Conservation (phyloP, 2,113 vertebrate species). For the Ellobius talpinus region DNA sequence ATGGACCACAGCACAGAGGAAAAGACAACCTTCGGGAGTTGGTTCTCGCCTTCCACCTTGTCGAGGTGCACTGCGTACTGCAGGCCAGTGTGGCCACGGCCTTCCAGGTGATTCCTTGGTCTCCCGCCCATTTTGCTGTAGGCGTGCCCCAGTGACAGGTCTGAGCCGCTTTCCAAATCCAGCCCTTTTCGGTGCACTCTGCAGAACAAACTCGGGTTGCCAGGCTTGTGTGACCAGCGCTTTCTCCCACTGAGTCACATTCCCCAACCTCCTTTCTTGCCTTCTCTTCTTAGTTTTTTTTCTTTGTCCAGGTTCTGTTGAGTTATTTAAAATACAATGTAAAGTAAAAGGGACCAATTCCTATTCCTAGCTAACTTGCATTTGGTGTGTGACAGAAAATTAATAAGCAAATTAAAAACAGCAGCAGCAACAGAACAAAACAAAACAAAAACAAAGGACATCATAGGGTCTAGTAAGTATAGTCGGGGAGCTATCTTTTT, state of each 20-base stretch:
- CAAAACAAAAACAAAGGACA: background rate
- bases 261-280: background rate
- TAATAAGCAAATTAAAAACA: background rate
- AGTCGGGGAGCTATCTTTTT: too few species aligned
- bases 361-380: background rate
- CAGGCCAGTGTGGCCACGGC: background rate
- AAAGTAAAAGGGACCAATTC: background rate
- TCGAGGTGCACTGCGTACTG: too few species aligned
- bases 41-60: background rate
- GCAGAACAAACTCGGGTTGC: background rate
- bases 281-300: background rate
- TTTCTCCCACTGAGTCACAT: background rate
- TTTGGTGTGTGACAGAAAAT: background rate
- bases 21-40: background rate
- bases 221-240: background rate
- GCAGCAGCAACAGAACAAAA: background rate
- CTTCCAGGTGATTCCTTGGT: background rate
- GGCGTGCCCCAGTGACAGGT: background rate
- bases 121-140: background rate
- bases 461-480: fast-evolving
- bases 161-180: background rate
- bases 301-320: background rate
- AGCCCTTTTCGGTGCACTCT: background rate
- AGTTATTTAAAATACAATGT: background rate
- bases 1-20: too few species aligned